phyloP scores from a whole-genome alignment of 2,888 invertebrate genomes.

The Rhagophthalmus giganteus region DNA sequence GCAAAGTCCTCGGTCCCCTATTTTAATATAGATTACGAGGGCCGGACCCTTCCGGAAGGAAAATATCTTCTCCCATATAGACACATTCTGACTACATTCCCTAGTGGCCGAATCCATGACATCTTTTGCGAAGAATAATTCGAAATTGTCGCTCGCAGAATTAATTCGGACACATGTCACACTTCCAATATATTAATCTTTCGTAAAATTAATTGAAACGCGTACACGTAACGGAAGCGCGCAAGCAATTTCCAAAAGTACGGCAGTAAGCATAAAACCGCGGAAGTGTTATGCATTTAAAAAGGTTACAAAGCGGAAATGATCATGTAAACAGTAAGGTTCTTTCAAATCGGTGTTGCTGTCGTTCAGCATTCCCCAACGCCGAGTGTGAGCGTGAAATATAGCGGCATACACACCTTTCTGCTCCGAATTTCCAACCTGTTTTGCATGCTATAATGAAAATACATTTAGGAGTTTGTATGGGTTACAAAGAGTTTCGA shows the following conservation, averaged over 20 bases:
- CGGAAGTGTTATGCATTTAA: constrained; percentile 54
- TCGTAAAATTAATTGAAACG: constrained; percentile 17
- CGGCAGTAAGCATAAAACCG: constrained; percentile 43
- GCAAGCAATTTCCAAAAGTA: constrained; percentile 47
- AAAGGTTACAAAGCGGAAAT: constrained; percentile 52
- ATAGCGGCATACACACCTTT: constrained; percentile 42
- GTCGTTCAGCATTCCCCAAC: constrained; percentile 40
- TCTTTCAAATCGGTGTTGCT: constrained; percentile 38
- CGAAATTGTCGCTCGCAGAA: constrained; percentile 14
- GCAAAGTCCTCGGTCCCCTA: constrained; percentile 28
- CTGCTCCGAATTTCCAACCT: constrained; percentile 44
- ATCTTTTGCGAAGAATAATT: constrained; percentile 23
- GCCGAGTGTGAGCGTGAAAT: constrained; percentile 43
- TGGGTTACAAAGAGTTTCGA: constrained; percentile 29
- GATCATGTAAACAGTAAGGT: constrained; percentile 51
- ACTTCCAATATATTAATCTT: constrained; percentile 24
- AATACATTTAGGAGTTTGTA: constrained; percentile 49
- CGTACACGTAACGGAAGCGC: constrained; percentile 1
- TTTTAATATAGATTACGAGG: constrained; percentile 37
- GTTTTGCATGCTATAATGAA: constrained; percentile 54
- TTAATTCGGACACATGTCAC: constrained; percentile 22
- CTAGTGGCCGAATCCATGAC: constrained; percentile 17
- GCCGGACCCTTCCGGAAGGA: constrained; percentile 31
- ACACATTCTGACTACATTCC: constrained; percentile 20
- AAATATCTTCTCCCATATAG: constrained; percentile 33